Conservation (phyloP, 2,113 vertebrate genomes). For the Hydrolagus affinis region DNA sequence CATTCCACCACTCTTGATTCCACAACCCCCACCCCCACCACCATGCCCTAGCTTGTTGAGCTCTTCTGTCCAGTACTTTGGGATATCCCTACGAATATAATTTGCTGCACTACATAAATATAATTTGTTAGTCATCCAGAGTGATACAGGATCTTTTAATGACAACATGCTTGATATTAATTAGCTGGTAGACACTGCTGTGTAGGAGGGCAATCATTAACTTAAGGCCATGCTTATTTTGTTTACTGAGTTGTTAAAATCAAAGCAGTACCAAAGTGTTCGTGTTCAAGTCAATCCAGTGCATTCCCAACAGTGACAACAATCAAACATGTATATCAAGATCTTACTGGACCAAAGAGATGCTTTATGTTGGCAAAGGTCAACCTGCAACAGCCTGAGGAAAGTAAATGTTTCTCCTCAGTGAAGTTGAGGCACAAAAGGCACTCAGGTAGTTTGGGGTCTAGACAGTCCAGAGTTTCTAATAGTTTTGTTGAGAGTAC, state of each 20-base stretch:
- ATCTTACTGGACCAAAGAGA: neutral
- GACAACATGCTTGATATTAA: neutral
- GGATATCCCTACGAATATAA: too few species aligned
- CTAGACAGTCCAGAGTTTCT: neutral
- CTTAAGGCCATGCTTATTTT: neutral
- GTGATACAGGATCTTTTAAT: neutral
- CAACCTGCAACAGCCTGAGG: conserved; percentile 1
- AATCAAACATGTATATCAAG: conserved; percentile 13
- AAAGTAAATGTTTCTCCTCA: neutral
- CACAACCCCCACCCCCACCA: too few species aligned
- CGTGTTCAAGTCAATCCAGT: neutral
- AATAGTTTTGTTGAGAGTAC: neutral
- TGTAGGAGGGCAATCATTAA: neutral
- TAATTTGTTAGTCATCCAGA: too few species aligned
- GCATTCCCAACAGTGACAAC: neutral
- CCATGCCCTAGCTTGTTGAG: too few species aligned
- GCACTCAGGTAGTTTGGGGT: neutral
- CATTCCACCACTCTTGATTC: too few species aligned
- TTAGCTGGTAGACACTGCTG: neutral
- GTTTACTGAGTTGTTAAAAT: neutral
- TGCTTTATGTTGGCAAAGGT: neutral
- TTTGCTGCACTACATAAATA: too few species aligned
- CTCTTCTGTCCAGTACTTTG: too few species aligned
- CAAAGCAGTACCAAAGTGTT: neutral
- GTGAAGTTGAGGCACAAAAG: conserved; percentile 9